phyloP scores from a whole-genome alignment of 2,113 vertebrate genomes.

The Ovis aries region DNA sequence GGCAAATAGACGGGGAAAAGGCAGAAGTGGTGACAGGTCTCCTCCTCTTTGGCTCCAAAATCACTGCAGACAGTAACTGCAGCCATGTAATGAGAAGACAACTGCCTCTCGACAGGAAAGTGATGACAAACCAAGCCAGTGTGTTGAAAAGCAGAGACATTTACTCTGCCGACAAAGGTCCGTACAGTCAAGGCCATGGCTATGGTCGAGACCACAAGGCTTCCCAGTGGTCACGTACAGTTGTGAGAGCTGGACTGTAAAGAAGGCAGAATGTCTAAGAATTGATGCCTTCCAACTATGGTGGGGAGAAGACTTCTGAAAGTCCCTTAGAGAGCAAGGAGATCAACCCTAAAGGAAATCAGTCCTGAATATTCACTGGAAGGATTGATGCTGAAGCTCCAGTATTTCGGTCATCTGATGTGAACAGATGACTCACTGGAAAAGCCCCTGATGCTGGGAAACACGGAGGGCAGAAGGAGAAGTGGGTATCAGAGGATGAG shows the following conservation, averaged over 20 bases:
- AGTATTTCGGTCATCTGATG: neutral
- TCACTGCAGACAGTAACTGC: too few species aligned
- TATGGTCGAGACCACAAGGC: neutral
- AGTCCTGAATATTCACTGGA: neutral
- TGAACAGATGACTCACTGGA: neutral
- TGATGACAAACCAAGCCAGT: too few species aligned
- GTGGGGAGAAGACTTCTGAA: neutral
- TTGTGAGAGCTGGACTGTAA: neutral
- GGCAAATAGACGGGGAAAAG: too few species aligned
- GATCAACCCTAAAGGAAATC: neutral
- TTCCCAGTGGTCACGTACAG: neutral
- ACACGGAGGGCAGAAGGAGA: neutral
- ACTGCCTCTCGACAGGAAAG: too few species aligned
- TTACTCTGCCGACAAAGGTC: accelerated
- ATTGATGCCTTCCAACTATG: neutral
- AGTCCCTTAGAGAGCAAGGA: neutral
- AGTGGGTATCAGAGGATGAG: neutral
- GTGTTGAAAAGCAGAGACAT: neutral
- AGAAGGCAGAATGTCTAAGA: neutral
- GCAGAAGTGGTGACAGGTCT: too few species aligned
- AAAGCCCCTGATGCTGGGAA: neutral
- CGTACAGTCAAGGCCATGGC: neutral
- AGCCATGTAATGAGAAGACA: too few species aligned
- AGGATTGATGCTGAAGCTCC: neutral
- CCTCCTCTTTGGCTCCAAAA: too few species aligned